A percentile compares a stretch with the other conserved stretches of the same genome.
Conservation (phyloP, 2,888 invertebrate species). For the Diaphora mendica region DNA sequence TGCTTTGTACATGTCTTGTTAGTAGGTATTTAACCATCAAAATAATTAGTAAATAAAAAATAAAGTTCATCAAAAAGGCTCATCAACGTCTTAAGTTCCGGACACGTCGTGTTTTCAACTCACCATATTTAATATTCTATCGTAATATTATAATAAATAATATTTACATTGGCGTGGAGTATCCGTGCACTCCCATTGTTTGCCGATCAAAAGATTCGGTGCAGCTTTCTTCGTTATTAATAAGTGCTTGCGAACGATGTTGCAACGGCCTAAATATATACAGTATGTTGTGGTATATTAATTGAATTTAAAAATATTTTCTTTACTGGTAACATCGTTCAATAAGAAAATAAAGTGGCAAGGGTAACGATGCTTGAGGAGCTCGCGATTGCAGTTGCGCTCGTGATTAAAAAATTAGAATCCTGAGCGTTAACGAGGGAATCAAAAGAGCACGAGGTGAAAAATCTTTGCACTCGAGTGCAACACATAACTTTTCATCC, state of each 20-base stretch:
- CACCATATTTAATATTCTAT: slow-evolving; percentile 54
- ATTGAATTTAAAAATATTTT: not conserved
- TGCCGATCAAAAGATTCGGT: slow-evolving; percentile 80
- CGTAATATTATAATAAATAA: slow-evolving; percentile 54
- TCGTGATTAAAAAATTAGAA: too few relatives aligned
- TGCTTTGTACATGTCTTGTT: not conserved
- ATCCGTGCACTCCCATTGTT: slow-evolving; percentile 76
- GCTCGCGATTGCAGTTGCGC: too few relatives aligned
- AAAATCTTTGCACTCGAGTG: too few relatives aligned
- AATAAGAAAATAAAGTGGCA: not conserved
- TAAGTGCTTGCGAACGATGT: slow-evolving; percentile 80
- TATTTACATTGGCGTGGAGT: slow-evolving; percentile 62
- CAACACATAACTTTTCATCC: too few relatives aligned
- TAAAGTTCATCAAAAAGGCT: slow-evolving; percentile 11
- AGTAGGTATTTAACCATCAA: not conserved
- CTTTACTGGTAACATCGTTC: not conserved
- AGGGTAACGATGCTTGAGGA: not conserved
- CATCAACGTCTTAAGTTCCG: slow-evolving; percentile 28
- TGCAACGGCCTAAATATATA: slow-evolving; percentile 67
- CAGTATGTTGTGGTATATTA: slow-evolving; percentile 57
- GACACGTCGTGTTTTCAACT: slow-evolving; percentile 39
- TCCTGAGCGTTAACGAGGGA: too few relatives aligned
- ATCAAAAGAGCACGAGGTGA: too few relatives aligned
- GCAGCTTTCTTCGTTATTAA: slow-evolving; percentile 84
- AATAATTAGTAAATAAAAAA: not conserved